Evolutionary conservation across 2,888 invertebrate genomes (phyloP).

Genomic region (Spisula solida): DNA sequence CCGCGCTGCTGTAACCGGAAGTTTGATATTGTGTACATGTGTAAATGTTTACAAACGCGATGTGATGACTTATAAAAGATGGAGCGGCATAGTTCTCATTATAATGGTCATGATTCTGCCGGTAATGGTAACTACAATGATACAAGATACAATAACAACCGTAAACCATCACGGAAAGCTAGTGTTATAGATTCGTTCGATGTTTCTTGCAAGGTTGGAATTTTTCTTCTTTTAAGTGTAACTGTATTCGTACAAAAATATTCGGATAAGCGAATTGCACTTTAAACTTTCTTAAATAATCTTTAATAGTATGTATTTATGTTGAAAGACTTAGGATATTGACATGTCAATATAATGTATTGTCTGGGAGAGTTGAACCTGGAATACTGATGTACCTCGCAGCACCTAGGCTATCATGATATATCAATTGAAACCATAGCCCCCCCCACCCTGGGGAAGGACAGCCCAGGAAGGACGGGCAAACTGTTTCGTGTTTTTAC

Average conservation of each 20-base stretch:
- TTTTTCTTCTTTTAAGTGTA: constrained; percentile 11
- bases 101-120: background rate
- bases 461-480: no score
- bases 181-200: constrained; percentile 75
- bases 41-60: constrained; percentile 68
- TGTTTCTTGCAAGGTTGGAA: constrained; percentile 77
- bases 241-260: background rate
- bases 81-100: constrained; percentile 28
- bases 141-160: constrained; percentile 7
- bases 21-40: constrained; percentile 63
- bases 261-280: background rate
- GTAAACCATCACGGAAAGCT: constrained; percentile 28
- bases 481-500: no score
- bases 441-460: no score
- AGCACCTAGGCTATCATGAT: no score
- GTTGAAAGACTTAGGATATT: no score
- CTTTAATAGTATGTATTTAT: no score
- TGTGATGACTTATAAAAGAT: constrained; percentile 29
- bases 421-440: no score
- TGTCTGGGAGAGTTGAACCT: no score
- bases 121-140: constrained; percentile 43
- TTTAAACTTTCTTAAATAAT: no score
- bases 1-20: constrained; percentile 36
- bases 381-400: no score
- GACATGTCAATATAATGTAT: no score